Evolutionary conservation across 2,888 invertebrate genomes (phyloP).

Genomic region (Macrosiphum euphorbiae): DNA sequence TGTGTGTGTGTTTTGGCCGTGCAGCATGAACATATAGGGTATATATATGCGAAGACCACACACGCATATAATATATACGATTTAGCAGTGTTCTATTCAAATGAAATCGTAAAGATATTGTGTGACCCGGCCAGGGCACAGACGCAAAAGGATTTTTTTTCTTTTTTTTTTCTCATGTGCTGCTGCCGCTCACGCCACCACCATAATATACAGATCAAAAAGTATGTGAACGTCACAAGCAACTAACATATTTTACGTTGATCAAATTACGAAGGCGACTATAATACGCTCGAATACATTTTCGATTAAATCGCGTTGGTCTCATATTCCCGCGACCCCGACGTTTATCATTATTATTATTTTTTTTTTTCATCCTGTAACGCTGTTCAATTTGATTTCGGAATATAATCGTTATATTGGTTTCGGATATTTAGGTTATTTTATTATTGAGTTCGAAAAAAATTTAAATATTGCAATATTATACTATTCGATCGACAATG

Average conservation of each 20-base stretch:
- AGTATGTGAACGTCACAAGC: neutral
- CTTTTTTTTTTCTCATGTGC: neutral
- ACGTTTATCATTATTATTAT: neutral
- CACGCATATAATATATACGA: neutral
- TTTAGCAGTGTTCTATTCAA: slow-evolving; percentile 7
- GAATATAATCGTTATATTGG: neutral
- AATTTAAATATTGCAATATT: neutral
- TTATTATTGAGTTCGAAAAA: neutral
- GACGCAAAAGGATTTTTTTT: slow-evolving; percentile 11
- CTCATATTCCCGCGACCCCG: neutral
- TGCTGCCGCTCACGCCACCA: neutral
- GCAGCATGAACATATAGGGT: neutral
- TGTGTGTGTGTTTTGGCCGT: neutral
- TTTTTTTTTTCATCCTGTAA: neutral
- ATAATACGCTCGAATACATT: slow-evolving; percentile 12
- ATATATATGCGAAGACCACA: neutral
- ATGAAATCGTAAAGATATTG: slow-evolving; percentile 21
- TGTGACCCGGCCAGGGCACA: neutral
- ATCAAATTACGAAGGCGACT: slow-evolving; percentile 6
- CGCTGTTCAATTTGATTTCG: neutral
- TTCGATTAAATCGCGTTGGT: slow-evolving; percentile 13
- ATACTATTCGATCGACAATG: neutral
- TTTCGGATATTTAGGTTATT: neutral
- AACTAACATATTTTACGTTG: slow-evolving; percentile 1
- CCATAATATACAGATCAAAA: neutral